Percentiles rank a stretch among this genome's conserved stretches.
Conservation (phyloP, 2,113 vertebrate species). For the Oxyura jamaicensis region DNA sequence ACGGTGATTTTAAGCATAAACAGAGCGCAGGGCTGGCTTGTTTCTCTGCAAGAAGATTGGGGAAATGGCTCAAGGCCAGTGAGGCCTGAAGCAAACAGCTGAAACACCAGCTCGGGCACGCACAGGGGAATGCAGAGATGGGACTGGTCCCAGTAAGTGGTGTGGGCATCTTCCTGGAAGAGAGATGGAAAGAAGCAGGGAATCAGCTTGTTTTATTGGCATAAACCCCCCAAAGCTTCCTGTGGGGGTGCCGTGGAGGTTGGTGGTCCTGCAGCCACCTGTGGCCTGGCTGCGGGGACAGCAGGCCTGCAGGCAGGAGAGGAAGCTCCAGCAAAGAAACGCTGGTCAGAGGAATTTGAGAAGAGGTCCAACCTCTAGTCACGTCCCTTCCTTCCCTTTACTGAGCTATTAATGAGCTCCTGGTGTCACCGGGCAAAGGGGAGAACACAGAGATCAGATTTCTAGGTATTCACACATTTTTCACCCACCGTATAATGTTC, state of each 20-base stretch:
- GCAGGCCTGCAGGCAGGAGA: not conserved
- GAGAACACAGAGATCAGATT: not conserved
- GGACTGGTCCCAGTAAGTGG: not conserved
- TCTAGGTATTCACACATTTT: not conserved
- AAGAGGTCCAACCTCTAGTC: not conserved
- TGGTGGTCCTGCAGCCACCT: fast-evolving
- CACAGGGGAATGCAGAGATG: fast-evolving
- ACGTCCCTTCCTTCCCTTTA: not conserved
- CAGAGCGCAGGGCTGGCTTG: not conserved
- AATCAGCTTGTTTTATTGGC: not conserved
- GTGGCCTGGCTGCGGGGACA: fast-evolving
- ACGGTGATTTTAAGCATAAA: not conserved
- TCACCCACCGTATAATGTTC: fast-evolving
- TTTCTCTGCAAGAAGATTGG: not conserved
- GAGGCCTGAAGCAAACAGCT: not conserved
- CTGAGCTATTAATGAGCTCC: not conserved
- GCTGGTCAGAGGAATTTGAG: not conserved
- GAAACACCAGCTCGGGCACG: not conserved
- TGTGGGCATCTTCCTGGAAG: not conserved
- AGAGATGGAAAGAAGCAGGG: not conserved
- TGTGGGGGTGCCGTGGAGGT: not conserved
- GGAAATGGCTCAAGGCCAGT: not conserved
- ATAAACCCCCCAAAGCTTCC: not conserved
- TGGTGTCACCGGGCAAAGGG: not conserved
- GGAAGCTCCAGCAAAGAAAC: not conserved